phyloP scores from a whole-genome alignment of 2,113 vertebrate genomes.

The Cynoglossus semilaevis region DNA sequence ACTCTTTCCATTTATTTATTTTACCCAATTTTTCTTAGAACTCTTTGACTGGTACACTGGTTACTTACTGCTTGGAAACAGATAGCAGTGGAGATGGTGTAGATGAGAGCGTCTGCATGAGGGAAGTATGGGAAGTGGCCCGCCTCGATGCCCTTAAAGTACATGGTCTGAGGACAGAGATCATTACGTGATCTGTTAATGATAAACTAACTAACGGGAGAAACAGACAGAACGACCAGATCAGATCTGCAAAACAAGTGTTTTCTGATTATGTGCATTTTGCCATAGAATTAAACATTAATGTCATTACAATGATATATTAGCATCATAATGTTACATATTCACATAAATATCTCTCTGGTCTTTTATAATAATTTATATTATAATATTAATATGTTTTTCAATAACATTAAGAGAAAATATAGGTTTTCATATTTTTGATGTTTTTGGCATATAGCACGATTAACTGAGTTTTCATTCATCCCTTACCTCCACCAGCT shows the following conservation, averaged over 20 bases:
- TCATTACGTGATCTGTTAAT: constrained; percentile 1
- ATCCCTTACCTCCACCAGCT: constrained; percentile 91
- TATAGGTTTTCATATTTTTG: no score
- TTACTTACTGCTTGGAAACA: constrained; percentile 97
- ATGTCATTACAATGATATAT: no score
- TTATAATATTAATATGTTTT: no score
- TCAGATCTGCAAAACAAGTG: neutral
- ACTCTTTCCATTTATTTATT: no score
- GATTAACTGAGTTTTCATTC: no score
- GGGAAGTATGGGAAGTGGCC: constrained; percentile 94
- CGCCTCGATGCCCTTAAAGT: constrained; percentile 98
- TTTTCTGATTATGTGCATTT: no score
- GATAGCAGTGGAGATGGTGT: constrained; percentile 94
- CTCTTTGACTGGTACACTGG: neutral
- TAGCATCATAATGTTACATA: no score
- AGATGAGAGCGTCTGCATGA: constrained; percentile 92
- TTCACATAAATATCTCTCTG: no score
- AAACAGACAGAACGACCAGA: neutral
- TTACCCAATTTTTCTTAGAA: no score
- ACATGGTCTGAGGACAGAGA: constrained; percentile 81
- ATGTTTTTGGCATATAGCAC: no score
- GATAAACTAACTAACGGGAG: neutral
- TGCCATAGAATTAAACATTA: no score
- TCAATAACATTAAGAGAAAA: no score
- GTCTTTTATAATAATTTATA: neutral